Conservation (phyloP, 2,888 invertebrate genomes). For the Taphrorychus bicolor region DNA sequence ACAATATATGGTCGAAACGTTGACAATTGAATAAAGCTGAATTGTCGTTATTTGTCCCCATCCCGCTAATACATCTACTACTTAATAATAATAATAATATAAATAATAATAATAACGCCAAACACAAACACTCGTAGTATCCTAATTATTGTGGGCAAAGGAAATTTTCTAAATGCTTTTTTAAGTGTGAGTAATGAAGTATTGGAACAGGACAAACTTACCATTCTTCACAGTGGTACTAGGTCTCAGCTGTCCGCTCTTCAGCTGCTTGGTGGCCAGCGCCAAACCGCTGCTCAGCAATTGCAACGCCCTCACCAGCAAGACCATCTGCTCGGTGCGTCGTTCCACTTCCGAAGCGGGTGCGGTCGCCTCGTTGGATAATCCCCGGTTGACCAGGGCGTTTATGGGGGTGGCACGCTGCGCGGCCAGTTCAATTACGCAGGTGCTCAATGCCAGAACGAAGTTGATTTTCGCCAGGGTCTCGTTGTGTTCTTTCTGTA, state of each 20-base stretch:
- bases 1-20: too few species aligned
- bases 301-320: conserved; percentile 90
- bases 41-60: too few species aligned
- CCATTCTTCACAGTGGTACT: conserved; percentile 91
- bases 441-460: conserved; percentile 93
- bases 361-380: conserved; percentile 26
- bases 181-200: not conserved
- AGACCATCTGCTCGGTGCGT: conserved; percentile 81
- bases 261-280: conserved; percentile 86
- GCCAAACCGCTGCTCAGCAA: conserved; percentile 93
- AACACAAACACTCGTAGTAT: too few species aligned
- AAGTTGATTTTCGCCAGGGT: conserved; percentile 97
- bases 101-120: too few species aligned
- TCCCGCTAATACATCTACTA: too few species aligned
- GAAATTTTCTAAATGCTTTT: too few species aligned
- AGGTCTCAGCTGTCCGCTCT: conserved; percentile 84
- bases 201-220: conserved; percentile 52
- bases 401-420: conserved; percentile 79
- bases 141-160: too few species aligned
- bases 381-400: conserved; percentile 52
- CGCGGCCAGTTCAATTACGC: conserved; percentile 88
- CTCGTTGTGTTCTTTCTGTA: conserved; percentile 91
- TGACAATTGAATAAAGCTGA: too few species aligned
- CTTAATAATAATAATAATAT: too few species aligned
- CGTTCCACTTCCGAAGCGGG: conserved; percentile 59